A percentile compares a stretch with the other conserved stretches of the same genome.
These are phyloP conservation scores for Chironomus tepperi DNA, from an alignment of 1,140 invertebrate genomes.

Conservation along the genomic window DNA sequence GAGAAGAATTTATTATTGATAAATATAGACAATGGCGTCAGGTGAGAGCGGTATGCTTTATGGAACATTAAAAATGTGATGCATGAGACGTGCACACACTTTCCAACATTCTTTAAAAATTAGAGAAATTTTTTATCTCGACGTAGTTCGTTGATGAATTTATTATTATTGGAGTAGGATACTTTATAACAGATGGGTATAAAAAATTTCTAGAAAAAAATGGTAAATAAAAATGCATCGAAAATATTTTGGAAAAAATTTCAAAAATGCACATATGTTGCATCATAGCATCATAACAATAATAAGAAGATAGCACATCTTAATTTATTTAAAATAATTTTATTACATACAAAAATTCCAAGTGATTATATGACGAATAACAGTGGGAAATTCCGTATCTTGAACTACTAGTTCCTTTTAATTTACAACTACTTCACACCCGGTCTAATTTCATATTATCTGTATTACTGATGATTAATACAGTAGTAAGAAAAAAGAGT, in stretches of 20 bases:
- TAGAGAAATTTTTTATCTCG: neutral
- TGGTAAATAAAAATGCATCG: neutral
- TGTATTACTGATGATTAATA: no score
- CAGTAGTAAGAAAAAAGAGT: no score
- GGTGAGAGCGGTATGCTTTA: neutral
- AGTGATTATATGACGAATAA: neutral
- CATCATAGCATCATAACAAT: neutral
- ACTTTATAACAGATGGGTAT: neutral
- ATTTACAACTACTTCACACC: neutral
- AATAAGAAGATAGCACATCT: neutral
- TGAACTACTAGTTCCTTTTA: neutral
- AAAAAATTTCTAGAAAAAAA: neutral
- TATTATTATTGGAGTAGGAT: neutral
- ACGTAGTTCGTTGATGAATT: neutral
- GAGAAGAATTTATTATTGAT: neutral
- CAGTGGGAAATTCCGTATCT: neutral
- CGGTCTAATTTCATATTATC: no score
- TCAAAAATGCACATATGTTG: neutral
- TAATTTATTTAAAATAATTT: neutral
- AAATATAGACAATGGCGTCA: neutral
- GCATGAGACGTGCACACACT: no score
- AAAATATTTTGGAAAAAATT: neutral
- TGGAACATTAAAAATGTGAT: no score
- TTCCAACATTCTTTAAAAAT: neutral
- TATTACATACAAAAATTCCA: neutral